Conservation (phyloP, 2,113 vertebrate species). For the Entomyzon cyanotis region DNA sequence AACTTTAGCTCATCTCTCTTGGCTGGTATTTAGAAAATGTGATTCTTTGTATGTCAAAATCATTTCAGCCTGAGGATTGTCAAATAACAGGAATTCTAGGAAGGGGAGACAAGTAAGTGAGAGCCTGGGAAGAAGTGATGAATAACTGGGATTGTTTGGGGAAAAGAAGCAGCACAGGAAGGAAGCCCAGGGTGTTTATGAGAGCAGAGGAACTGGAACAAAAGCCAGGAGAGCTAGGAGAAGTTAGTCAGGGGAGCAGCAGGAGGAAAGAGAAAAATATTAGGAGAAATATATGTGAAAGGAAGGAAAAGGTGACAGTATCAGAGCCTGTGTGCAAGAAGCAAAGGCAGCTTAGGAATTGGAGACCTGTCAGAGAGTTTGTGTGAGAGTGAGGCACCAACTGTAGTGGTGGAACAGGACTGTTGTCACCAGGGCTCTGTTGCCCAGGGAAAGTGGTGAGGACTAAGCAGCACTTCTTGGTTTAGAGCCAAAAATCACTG, state of each 20-base stretch:
- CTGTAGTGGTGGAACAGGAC: neutral
- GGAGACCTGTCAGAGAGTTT: neutral
- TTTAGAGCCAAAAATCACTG: neutral
- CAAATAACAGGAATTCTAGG: conserved; percentile 23
- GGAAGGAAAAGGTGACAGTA: neutral
- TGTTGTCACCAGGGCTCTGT: neutral
- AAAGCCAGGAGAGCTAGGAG: conserved; percentile 13
- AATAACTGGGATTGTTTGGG: neutral
- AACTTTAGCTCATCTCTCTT: neutral
- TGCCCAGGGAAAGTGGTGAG: neutral
- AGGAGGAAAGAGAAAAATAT: neutral
- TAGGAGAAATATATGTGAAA: neutral
- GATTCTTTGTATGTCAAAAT: conserved; percentile 1
- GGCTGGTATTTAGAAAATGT: neutral
- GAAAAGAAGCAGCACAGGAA: conserved; percentile 35
- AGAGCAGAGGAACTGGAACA: conserved; percentile 36
- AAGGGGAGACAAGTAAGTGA: conserved; percentile 8
- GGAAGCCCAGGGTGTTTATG: conserved; percentile 53
- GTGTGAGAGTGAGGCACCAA: neutral
- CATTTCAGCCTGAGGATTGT: neutral
- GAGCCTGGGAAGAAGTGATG: conserved; percentile 47
- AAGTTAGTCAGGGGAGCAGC: neutral
- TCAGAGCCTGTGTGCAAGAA: neutral
- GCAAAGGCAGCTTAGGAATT: neutral
- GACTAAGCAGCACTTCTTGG: neutral